phyloP scores from a whole-genome alignment of 2,888 invertebrate species.

The Abrostola triplasia region DNA sequence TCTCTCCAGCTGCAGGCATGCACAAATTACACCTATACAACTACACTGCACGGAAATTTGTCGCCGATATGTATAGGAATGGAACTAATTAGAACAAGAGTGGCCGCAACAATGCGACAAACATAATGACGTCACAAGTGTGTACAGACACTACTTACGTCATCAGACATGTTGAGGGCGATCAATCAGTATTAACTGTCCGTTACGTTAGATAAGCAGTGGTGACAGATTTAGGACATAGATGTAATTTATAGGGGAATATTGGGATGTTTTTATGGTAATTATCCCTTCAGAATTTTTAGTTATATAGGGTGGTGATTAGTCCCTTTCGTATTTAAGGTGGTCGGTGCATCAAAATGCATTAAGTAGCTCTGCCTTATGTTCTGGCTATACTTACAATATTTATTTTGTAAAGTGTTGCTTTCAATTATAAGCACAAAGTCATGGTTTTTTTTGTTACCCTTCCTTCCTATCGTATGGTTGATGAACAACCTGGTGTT shows the following conservation, averaged over 20 bases:
- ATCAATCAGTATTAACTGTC: conserved; percentile 54
- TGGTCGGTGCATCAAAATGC: too few species aligned
- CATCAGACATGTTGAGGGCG: conserved; percentile 35
- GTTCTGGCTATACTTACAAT: too few species aligned
- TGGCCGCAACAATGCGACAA: conserved; percentile 39
- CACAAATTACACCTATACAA: conserved; percentile 6
- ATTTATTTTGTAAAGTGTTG: too few species aligned
- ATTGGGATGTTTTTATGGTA: not conserved
- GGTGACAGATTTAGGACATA: conserved; percentile 30
- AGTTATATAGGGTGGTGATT: too few species aligned
- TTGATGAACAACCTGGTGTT: too few species aligned
- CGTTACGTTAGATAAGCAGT: conserved; percentile 29
- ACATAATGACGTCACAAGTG: conserved; percentile 34
- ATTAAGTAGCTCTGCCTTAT: too few species aligned
- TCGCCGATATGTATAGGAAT: conserved; percentile 14
- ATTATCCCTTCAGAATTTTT: too few species aligned
- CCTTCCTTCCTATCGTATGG: too few species aligned
- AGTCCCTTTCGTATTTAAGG: too few species aligned
- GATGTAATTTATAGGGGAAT: not conserved
- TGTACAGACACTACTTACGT: conserved; percentile 41
- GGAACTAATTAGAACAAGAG: conserved; percentile 45
- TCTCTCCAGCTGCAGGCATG: conserved; percentile 22
- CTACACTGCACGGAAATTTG: conserved; percentile 19
- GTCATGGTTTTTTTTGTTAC: too few species aligned
- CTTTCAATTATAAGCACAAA: too few species aligned